Conservation (phyloP, 2,797 vertebrate genomes). For the Philypnodon macrostomus region DNA sequence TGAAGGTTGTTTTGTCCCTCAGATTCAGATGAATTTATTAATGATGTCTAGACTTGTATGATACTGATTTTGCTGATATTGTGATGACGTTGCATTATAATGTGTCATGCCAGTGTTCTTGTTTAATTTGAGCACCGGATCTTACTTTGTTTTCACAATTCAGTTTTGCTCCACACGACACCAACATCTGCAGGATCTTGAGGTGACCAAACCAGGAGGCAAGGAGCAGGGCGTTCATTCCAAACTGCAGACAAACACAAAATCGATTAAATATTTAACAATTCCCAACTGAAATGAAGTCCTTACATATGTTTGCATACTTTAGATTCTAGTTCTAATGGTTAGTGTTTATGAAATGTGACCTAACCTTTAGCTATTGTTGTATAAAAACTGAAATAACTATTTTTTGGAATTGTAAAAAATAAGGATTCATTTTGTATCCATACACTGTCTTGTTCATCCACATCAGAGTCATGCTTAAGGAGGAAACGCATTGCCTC, state of each 20-base stretch:
- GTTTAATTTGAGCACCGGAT: background rate
- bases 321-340: no score
- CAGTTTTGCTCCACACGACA: slow-evolving; percentile 85
- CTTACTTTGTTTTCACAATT: slow-evolving; percentile 84
- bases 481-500: slow-evolving; percentile 84
- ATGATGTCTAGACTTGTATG: no score
- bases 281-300: no score
- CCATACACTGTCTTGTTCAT: slow-evolving; percentile 82
- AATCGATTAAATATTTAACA: background rate
- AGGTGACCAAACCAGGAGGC: slow-evolving; percentile 91
- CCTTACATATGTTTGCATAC: no score
- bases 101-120: background rate
- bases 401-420: no score
- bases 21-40: no score
- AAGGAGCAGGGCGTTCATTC: slow-evolving; percentile 88
- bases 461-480: slow-evolving; percentile 75
- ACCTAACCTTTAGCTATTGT: no score
- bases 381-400: no score
- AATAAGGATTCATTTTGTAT: slow-evolving; percentile 20
- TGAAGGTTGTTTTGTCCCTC: no score
- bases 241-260: slow-evolving; percentile 78
- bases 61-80: no score
- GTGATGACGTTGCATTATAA: no score
- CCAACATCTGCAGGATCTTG: slow-evolving; percentile 82
- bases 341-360: no score